Evolutionary conservation across 1,140 invertebrate genomes (phyloP).

Genomic region (Bombus huntii): DNA sequence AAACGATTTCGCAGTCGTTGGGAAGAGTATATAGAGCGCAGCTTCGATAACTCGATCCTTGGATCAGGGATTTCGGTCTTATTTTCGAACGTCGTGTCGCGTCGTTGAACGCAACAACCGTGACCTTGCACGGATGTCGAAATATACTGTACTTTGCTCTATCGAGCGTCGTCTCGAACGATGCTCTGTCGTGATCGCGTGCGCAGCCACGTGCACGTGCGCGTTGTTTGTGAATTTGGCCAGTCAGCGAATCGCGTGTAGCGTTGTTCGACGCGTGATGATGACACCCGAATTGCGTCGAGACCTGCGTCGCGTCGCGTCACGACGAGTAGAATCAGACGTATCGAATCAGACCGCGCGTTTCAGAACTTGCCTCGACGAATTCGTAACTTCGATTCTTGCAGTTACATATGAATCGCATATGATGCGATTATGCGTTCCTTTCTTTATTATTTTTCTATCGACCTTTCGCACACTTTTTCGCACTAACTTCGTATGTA

Average conservation of each 20-base stretch:
- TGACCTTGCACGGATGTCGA: constrained; percentile 20
- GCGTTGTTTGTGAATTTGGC: background rate
- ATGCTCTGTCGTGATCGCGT: background rate
- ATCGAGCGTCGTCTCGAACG: background rate
- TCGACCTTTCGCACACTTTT: fast-evolving
- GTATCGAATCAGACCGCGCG: background rate
- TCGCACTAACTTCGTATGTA: too few species aligned
- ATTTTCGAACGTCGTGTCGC: background rate
- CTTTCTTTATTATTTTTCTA: background rate
- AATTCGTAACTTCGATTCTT: too few species aligned
- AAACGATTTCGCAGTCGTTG: too few species aligned
- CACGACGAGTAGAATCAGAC: background rate
- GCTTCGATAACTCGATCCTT: too few species aligned
- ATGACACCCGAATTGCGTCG: background rate
- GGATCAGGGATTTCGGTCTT: background rate
- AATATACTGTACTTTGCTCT: background rate
- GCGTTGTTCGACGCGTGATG: too few species aligned
- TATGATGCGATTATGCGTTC: background rate
- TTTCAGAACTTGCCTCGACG: too few species aligned
- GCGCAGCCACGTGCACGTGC: constrained; percentile 22
- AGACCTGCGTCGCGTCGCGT: too few species aligned
- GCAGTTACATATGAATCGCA: too few species aligned
- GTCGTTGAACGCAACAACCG: constrained; percentile 8
- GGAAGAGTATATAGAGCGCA: too few species aligned
- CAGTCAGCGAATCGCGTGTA: too few species aligned